Conservation (phyloP, 1,140 invertebrate species). For the Leguminivora glycinivorella region DNA sequence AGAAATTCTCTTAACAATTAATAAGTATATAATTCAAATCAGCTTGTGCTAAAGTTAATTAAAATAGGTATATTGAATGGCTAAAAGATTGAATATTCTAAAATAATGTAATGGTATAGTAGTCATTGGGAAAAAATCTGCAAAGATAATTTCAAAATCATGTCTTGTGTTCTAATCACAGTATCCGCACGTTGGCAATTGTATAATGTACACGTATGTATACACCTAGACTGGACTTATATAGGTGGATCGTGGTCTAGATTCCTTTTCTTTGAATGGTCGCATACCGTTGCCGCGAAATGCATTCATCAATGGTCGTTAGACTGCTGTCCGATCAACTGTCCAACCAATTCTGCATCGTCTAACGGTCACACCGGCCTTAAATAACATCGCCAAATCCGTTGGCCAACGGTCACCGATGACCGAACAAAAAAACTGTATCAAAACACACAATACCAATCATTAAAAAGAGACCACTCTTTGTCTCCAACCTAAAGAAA, state of each 20-base stretch:
- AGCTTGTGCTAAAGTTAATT: too few species aligned
- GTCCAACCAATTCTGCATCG: slow-evolving; percentile 8
- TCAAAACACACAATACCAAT: slow-evolving; percentile 71
- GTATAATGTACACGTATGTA: not conserved
- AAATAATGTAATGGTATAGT: too few species aligned
- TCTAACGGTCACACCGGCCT: slow-evolving; percentile 48
- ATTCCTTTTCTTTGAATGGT: not conserved
- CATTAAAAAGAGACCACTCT: slow-evolving; percentile 76
- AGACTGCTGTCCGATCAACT: not conserved
- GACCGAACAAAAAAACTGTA: slow-evolving; percentile 61
- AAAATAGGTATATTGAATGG: too few species aligned
- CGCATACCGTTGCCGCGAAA: not conserved
- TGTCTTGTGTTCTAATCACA: too few species aligned
- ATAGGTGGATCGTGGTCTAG: too few species aligned
- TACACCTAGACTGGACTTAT: too few species aligned
- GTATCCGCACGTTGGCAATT: not conserved
- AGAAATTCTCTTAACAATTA: too few species aligned
- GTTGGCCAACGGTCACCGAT: slow-evolving; percentile 70
- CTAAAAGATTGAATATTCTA: too few species aligned
- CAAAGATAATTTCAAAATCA: too few species aligned
- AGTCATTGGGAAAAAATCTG: too few species aligned
- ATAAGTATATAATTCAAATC: too few species aligned
- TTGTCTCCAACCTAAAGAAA: slow-evolving; percentile 63
- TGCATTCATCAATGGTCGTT: not conserved
- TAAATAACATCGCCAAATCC: slow-evolving; percentile 71